Base-by-base conservation (phyloP, 1,140 invertebrate species). In the Caenorhabditis inopinata region DNA sequence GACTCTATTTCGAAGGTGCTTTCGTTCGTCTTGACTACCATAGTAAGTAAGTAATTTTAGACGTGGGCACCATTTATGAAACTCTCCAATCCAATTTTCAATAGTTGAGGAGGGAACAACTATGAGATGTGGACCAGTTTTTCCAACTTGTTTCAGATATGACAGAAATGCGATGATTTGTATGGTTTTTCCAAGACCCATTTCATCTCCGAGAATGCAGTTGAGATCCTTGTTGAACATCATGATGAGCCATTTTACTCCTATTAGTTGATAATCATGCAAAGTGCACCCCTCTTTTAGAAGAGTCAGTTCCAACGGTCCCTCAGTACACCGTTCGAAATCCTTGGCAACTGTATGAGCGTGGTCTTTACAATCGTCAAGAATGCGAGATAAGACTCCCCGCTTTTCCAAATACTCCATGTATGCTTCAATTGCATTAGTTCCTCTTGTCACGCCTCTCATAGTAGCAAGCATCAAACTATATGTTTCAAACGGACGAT, bases 171-270 rank as follows among this genome's bases (percentile, higher is more conserved):
- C 83, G 35, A 86, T 84, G 23, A 86, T 80, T 82, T 86, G 85
- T 48, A 86, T 87, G n/a, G 85, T 86, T 58, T 86, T 86, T 16
- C 85, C 85, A 4, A 86, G 78, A 74, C 85, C 93, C 93, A 94
- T 94, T 91, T 94, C 93, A 90, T 94, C 93, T 0, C 95, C 95
- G 74, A 98, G 90, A 84, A 97, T 97, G n/a, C 94, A 94, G 89
- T 96, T 97, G 1, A 97, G 92, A 35, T 93, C 92, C 84, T 96
- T 94, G 29, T 93, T 91, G 86, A 96, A 93, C 90, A 98, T 92
- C 2, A 97, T 92, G 0, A 93, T 92, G 0, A 98, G 89, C 96
- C 96, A 98, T 89, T 97, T 97, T 0, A 98, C 90, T 7, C 96
- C 96, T 25, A 97, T 92, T 89, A 97, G 91, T 90, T 97, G 96